These are phyloP conservation scores for Brachyopa scutellaris DNA, from an alignment of 2,888 invertebrate genomes.

Conservation along the genomic window DNA sequence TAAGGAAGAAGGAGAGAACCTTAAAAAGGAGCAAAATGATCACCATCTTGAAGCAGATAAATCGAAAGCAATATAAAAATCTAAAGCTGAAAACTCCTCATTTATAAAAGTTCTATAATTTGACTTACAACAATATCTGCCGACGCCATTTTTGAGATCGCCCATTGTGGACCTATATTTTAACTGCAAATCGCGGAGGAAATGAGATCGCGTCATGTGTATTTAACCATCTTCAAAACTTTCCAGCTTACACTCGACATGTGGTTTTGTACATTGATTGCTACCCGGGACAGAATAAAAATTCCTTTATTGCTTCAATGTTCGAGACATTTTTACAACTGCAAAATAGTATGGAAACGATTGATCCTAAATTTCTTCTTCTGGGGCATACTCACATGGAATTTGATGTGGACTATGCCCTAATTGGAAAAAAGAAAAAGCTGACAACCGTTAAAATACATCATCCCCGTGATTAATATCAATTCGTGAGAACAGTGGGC, in stretches of 20 bases:
- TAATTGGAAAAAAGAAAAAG: constrained; percentile 1
- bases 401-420: not conserved
- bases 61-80: not conserved
- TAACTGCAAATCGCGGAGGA: too few species aligned
- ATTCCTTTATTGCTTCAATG: not conserved
- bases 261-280: not conserved
- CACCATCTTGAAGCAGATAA: constrained; percentile 12
- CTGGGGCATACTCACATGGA: constrained; percentile 10
- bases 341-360: not conserved
- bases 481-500: not conserved
- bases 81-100: too few species aligned
- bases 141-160: not conserved
- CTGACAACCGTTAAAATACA: not conserved
- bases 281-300: not conserved
- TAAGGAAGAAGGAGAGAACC: constrained; percentile 3
- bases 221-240: not conserved
- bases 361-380: constrained; percentile 2
- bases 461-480: not conserved
- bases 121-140: not conserved
- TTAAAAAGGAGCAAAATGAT: constrained; percentile 5
- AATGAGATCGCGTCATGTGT: too few species aligned
- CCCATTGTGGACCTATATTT: not conserved
- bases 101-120: not conserved
- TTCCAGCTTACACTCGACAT: too few species aligned
- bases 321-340: not conserved